These are phyloP conservation scores for Mallotus villosus DNA, from an alignment of 2,797 vertebrate species.

Conservation along the genomic window DNA sequence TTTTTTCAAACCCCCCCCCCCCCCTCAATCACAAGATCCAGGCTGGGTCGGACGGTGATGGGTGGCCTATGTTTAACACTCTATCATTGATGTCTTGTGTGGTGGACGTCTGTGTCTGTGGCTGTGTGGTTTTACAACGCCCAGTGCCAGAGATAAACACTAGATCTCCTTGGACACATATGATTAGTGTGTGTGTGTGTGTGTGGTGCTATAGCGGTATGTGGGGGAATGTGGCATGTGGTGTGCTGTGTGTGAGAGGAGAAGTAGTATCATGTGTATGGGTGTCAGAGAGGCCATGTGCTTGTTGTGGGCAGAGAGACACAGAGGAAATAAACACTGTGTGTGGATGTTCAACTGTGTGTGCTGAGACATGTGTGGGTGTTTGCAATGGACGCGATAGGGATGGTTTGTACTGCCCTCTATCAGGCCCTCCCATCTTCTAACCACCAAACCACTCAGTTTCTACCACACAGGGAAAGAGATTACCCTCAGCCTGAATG, in stretches of 20 bases:
- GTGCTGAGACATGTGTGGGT: not conserved
- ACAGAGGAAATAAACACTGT: not conserved
- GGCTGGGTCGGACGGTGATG: not conserved
- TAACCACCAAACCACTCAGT: conserved; percentile 31
- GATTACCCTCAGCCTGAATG: not conserved
- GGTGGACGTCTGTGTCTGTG: no score
- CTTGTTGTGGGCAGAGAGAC: not conserved
- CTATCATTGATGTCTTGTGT: not conserved
- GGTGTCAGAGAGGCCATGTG: not conserved
- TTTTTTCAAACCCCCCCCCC: no score
- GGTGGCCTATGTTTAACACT: not conserved
- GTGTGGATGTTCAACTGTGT: no score
- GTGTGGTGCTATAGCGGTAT: not conserved
- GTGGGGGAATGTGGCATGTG: no score
- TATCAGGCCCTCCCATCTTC: conserved; percentile 18
- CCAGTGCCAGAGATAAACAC: not conserved
- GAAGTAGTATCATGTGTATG: no score
- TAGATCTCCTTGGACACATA: not conserved
- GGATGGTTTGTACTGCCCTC: not conserved
- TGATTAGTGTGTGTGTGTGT: conserved; percentile 15
- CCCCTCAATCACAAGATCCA: not conserved
- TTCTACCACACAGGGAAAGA: conserved; percentile 24
- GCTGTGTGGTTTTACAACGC: no score
- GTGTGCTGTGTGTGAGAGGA: not conserved
- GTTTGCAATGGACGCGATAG: not conserved